Evolutionary conservation across 2,113 vertebrate species (phyloP).

Genomic region (Aviceda subcristata): DNA sequence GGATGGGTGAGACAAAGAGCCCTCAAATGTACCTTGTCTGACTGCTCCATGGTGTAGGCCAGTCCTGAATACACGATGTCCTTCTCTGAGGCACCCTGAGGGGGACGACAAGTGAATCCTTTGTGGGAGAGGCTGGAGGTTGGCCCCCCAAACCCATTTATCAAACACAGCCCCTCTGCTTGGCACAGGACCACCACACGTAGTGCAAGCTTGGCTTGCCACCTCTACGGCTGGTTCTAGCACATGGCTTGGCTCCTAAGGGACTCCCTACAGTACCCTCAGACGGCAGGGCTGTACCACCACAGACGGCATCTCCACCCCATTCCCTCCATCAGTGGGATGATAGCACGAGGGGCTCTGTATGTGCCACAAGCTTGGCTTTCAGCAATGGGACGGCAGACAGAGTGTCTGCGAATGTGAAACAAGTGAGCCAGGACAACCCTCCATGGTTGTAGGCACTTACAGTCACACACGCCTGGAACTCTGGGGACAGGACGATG

Average conservation of each 20-base stretch:
- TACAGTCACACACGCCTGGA: background rate
- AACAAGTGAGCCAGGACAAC: background rate
- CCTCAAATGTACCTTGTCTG: background rate
- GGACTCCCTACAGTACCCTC: background rate
- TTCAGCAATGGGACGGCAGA: background rate
- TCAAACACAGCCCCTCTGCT: background rate
- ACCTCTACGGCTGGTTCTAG: background rate
- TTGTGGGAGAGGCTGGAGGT: background rate
- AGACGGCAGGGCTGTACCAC: background rate
- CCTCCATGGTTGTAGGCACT: background rate
- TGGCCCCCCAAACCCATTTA: background rate
- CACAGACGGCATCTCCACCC: background rate
- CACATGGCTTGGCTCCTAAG: background rate
- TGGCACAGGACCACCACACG: background rate
- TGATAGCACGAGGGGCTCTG: too few relatives aligned
- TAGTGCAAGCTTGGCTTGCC: background rate
- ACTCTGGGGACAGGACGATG: background rate
- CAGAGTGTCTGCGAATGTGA: background rate
- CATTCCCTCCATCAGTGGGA: background rate
- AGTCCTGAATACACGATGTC: background rate
- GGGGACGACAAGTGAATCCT: background rate
- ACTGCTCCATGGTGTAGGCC: background rate
- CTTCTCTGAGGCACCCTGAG: slow-evolving; percentile 19
- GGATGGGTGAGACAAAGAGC: background rate
- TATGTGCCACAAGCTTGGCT: background rate